Evolutionary conservation across 2,888 invertebrate genomes (phyloP).

Genomic region (Mamestra brassicae): DNA sequence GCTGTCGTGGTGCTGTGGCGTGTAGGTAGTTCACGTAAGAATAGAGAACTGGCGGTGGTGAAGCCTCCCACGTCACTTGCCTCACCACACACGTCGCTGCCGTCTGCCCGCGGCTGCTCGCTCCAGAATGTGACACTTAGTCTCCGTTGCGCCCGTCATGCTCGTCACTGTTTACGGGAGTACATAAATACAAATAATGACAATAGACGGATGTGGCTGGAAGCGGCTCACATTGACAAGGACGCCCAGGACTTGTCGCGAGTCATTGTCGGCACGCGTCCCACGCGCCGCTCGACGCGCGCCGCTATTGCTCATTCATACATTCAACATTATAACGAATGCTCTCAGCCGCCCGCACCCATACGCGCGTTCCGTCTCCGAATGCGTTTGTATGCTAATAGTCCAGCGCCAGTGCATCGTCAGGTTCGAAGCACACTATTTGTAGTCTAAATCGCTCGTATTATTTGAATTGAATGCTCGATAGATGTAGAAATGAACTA

Average conservation of each 20-base stretch:
- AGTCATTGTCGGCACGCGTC: slow-evolving; percentile 88
- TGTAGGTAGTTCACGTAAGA: slow-evolving; percentile 60
- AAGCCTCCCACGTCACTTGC: slow-evolving; percentile 76
- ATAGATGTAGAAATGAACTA: slow-evolving; percentile 89
- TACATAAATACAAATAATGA: slow-evolving; percentile 88
- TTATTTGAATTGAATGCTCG: slow-evolving; percentile 91
- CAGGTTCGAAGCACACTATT: slow-evolving; percentile 86
- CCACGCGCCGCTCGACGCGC: slow-evolving; percentile 86
- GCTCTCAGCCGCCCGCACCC: slow-evolving; percentile 87
- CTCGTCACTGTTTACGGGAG: slow-evolving; percentile 85
- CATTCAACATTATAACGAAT: slow-evolving; percentile 90
- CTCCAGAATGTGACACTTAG: slow-evolving; percentile 61
- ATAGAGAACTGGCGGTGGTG: slow-evolving; percentile 66
- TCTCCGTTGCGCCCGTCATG: slow-evolving; percentile 78
- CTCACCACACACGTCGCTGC: slow-evolving; percentile 77
- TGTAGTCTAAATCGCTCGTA: slow-evolving; percentile 89
- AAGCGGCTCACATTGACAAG: slow-evolving; percentile 91
- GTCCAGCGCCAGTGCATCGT: slow-evolving; percentile 88
- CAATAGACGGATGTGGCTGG: slow-evolving; percentile 91
- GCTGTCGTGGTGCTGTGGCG: slow-evolving; percentile 50
- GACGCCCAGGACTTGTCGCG: slow-evolving; percentile 90
- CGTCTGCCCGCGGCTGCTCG: slow-evolving; percentile 8
- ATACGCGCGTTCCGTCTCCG: slow-evolving; percentile 83
- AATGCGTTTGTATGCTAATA: slow-evolving; percentile 90
- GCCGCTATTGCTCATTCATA: slow-evolving; percentile 90